Percentiles rank a stretch among this genome's conserved stretches.
These are phyloP conservation scores for Pandion haliaetus DNA, from an alignment of 2,113 vertebrate genomes.

Conservation along the genomic window DNA sequence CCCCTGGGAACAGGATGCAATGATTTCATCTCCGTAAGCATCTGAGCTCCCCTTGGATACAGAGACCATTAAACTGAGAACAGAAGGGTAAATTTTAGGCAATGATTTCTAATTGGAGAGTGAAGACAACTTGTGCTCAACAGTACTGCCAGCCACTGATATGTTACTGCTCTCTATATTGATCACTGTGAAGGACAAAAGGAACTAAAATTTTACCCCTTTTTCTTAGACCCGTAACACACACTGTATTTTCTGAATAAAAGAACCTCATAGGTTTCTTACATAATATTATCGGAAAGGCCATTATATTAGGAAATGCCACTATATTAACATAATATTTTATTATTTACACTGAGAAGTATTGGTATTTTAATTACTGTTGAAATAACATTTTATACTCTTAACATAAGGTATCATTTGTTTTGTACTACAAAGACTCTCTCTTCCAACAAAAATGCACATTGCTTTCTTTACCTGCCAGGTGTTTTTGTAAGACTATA, in stretches of 20 bases:
- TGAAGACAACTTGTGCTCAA: slow-evolving; percentile 35
- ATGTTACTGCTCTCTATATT: slow-evolving; percentile 8
- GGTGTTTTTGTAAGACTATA: neutral
- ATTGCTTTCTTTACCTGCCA: neutral
- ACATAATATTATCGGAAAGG: neutral
- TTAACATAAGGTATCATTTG: neutral
- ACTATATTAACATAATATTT: neutral
- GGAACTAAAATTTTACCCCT: neutral
- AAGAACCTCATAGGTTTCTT: neutral
- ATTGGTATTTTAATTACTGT: neutral
- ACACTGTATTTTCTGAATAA: neutral
- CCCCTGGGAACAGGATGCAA: slow-evolving; percentile 75
- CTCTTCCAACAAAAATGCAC: neutral
- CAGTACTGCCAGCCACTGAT: neutral
- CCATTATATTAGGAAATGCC: neutral
- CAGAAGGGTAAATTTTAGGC: slow-evolving; percentile 85
- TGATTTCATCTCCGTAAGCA: slow-evolving; percentile 79
- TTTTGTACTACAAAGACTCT: neutral
- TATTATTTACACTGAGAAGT: neutral
- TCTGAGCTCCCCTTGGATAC: slow-evolving; percentile 80
- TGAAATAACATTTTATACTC: neutral
- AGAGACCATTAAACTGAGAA: slow-evolving; percentile 81
- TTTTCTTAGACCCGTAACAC: neutral
- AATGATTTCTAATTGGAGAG: slow-evolving; percentile 77
- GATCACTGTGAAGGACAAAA: neutral